A percentile compares a stretch with the other conserved stretches of the same genome.
Evolutionary conservation across 92 coral and sea anemone species (phyloP).

Genomic region (Actinernus sp.): DNA sequence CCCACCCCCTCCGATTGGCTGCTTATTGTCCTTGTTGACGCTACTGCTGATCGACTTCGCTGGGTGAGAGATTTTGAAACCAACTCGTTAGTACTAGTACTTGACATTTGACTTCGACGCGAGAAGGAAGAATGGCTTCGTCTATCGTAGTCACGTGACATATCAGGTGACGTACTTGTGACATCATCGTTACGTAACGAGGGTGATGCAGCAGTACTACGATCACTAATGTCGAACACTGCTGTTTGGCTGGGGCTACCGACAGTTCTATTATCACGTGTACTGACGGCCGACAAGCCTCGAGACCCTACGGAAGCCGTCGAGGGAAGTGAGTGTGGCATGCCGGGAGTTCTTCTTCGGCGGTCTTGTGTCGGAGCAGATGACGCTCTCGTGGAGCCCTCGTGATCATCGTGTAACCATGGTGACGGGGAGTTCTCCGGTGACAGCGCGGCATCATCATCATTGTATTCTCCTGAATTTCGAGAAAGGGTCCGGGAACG

Average conservation of each 20-base stretch:
- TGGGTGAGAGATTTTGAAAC: too few relatives aligned
- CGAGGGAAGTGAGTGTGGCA: neutral
- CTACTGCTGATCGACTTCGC: neutral
- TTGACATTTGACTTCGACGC: too few relatives aligned
- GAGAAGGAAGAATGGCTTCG: neutral
- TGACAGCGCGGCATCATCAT: constrained; percentile 6
- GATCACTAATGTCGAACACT: neutral
- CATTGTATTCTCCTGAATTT: constrained; percentile 14
- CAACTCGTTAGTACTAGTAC: too few relatives aligned
- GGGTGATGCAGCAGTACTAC: neutral
- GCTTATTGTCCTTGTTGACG: neutral
- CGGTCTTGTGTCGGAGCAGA: neutral
- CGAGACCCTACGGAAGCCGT: too few relatives aligned
- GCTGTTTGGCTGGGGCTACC: constrained; percentile 4
- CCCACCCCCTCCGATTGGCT: neutral
- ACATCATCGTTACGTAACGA: constrained; percentile 7
- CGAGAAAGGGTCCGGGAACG: constrained; percentile 8
- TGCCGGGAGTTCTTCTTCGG: neutral
- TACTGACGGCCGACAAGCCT: too few relatives aligned
- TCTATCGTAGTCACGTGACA: neutral
- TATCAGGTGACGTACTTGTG: constrained; percentile 22
- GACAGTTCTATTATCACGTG: constrained; percentile 10
- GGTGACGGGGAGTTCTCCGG: neutral
- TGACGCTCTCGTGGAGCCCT: neutral
- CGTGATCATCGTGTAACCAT: neutral